phyloP scores from a whole-genome alignment of 2,113 vertebrate genomes.

The Cyphomyrus discorhynchus region DNA sequence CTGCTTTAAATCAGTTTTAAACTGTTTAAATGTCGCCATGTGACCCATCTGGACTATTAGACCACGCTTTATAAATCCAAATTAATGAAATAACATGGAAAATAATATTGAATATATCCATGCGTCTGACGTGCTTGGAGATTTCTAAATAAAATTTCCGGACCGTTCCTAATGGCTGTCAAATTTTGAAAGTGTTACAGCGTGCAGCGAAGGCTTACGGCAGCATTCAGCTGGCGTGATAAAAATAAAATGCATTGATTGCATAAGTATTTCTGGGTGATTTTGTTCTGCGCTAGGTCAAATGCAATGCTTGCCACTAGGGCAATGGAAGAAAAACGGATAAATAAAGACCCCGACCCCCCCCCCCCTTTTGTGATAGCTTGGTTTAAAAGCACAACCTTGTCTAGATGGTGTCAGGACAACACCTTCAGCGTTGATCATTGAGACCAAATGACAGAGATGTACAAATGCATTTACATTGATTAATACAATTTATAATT shows the following conservation, averaged over 20 bases:
- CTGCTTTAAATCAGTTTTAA: background rate
- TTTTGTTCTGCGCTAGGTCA: background rate
- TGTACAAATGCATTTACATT: background rate
- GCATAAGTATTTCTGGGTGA: background rate
- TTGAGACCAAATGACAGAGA: background rate
- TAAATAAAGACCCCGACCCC: background rate
- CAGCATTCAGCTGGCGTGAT: background rate
- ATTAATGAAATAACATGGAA: background rate
- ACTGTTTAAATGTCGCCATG: background rate
- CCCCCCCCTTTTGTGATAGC: background rate
- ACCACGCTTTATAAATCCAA: background rate
- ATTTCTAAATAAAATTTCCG: background rate
- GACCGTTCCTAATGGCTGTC: background rate
- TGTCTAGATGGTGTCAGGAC: background rate
- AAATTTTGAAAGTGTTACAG: background rate
- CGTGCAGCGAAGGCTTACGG: background rate
- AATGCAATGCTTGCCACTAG: background rate
- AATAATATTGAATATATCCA: background rate
- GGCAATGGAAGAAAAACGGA: background rate
- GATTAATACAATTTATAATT: background rate
- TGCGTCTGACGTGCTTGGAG: background rate
- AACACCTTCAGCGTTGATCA: background rate
- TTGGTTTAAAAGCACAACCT: background rate
- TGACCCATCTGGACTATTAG: background rate
- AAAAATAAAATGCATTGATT: slow-evolving; percentile 1